A percentile compares a stretch with the other conserved stretches of the same genome.
Conservation (phyloP, 2,888 invertebrate genomes). For the Dasysyrphus albostriatus region DNA sequence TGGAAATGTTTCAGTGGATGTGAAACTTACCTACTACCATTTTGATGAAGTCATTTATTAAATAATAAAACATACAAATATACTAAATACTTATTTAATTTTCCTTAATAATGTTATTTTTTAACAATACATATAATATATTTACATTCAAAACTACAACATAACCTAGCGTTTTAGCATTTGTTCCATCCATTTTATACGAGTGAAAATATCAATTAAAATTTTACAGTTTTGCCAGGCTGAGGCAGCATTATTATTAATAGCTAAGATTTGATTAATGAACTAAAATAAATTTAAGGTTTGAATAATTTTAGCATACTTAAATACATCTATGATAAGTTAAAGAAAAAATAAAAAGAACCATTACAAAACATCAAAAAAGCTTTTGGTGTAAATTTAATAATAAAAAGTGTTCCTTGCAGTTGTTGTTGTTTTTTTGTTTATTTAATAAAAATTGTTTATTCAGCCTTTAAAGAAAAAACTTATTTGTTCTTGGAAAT, state of each 20-base stretch:
- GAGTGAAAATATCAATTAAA: conserved; percentile 42
- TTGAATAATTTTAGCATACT: conserved; percentile 23
- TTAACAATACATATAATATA: conserved; percentile 73
- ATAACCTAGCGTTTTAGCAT: conserved; percentile 44
- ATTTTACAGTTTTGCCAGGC: conserved; percentile 50
- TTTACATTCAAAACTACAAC: conserved; percentile 68
- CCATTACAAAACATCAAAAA: conserved; percentile 38
- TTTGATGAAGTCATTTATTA: too few relatives aligned
- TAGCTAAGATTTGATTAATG: conserved; percentile 43
- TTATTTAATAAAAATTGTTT: conserved; percentile 39
- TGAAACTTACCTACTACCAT: too few relatives aligned
- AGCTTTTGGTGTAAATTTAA: conserved; percentile 17
- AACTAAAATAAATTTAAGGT: conserved; percentile 41
- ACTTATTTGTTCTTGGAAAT: conserved; percentile 57
- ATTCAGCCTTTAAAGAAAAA: conserved; percentile 69
- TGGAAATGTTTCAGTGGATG: too few relatives aligned
- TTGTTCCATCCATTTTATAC: conserved; percentile 30
- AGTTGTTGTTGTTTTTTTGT: conserved; percentile 15
- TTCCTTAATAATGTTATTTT: conserved; percentile 72
- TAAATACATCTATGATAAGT: conserved; percentile 32
- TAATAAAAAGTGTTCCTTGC: not conserved
- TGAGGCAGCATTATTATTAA: conserved; percentile 39
- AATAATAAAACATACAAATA: conserved; percentile 25
- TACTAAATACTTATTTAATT: conserved; percentile 75
- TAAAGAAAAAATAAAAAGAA: conserved; percentile 35